Conservation (phyloP, 1,140 invertebrate species). For the Homalodisca vitripennis region DNA sequence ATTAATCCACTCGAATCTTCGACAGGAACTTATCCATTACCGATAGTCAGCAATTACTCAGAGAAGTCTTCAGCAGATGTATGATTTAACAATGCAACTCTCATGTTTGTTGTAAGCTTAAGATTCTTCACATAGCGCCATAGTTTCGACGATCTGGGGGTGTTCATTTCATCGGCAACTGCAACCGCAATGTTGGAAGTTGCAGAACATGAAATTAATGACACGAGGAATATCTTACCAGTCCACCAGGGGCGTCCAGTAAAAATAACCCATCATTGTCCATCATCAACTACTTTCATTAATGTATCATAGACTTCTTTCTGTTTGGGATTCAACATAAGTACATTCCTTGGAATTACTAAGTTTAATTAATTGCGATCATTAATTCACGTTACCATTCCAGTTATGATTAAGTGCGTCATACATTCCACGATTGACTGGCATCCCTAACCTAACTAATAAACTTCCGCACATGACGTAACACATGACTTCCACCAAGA, state of each 20-base stretch:
- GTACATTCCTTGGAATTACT: not conserved
- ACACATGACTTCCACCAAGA: not conserved
- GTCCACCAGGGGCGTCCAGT: not conserved
- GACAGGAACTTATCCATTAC: not conserved
- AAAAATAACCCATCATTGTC: not conserved
- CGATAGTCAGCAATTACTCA: not conserved
- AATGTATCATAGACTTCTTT: too few relatives aligned
- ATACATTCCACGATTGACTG: not conserved
- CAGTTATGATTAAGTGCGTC: not conserved
- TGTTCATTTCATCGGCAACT: not conserved
- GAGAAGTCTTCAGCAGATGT: not conserved
- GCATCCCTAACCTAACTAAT: not conserved
- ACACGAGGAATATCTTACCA: not conserved
- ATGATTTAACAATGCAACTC: not conserved
- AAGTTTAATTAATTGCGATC: not conserved
- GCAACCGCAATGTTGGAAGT: not conserved
- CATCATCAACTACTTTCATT: not conserved
- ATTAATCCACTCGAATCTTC: not conserved
- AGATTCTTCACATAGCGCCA: not conserved
- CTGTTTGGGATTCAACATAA: too few relatives aligned
- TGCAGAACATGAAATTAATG: not conserved
- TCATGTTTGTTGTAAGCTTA: too few relatives aligned
- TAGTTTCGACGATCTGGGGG: not conserved
- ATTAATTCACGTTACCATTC: not conserved
- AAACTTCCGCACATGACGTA: not conserved